Conservation (phyloP, 2,113 vertebrate species). For the Balaeniceps rex region DNA sequence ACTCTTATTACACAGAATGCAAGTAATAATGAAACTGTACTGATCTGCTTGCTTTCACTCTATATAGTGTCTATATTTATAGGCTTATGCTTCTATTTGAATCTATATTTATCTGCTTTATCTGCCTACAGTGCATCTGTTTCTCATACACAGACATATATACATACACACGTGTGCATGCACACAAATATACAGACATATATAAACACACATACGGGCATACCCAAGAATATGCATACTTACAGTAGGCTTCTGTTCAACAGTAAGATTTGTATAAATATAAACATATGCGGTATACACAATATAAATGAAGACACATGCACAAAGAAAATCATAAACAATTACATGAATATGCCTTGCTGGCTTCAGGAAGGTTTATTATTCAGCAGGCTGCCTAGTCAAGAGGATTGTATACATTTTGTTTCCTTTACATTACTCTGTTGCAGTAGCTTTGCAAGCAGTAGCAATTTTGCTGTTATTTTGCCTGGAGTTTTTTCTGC, state of each 20-base stretch:
- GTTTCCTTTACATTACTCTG: constrained; percentile 1
- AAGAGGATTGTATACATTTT: not conserved
- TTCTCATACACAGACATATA: constrained; percentile 78
- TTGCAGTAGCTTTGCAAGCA: not conserved
- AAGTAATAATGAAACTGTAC: constrained; percentile 71
- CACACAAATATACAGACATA: constrained; percentile 18
- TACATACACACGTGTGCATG: constrained; percentile 39
- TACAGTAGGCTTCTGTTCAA: constrained; percentile 61
- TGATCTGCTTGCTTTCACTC: constrained; percentile 65
- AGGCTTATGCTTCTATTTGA: constrained; percentile 76
- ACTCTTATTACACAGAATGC: constrained; percentile 65
- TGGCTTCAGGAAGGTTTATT: constrained; percentile 34
- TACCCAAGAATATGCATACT: constrained; percentile 52
- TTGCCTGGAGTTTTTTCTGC: not conserved
- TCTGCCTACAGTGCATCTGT: constrained; percentile 83
- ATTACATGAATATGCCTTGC: not conserved
- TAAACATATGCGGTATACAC: constrained; percentile 58
- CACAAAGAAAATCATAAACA: constrained; percentile 19
- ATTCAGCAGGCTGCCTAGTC: not conserved
- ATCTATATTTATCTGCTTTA: constrained; percentile 81
- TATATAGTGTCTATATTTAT: constrained; percentile 76
- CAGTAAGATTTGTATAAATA: constrained; percentile 58
- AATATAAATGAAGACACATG: constrained; percentile 40
- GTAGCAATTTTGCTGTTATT: not conserved
- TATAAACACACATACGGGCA: constrained; percentile 49